These are phyloP conservation scores for Rafetus swinhoei DNA, from an alignment of 2,113 vertebrate species.

Conservation along the genomic window DNA sequence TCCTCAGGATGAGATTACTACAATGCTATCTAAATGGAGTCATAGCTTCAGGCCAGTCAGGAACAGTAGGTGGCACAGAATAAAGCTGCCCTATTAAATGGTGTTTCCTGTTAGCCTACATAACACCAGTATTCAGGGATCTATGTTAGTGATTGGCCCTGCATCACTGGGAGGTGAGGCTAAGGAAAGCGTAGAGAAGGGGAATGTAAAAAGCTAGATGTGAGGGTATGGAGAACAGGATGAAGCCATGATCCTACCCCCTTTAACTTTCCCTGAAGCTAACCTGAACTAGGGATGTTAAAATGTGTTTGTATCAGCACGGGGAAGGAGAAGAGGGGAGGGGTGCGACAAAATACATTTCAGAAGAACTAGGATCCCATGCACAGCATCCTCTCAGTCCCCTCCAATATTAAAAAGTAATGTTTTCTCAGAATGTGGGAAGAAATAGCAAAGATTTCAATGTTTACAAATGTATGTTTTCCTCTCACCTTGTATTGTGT, in stretches of 20 bases:
- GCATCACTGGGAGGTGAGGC: not conserved
- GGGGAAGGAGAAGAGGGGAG: not conserved
- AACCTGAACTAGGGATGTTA: too few relatives aligned
- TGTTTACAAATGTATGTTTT: not conserved
- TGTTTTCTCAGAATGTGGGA: not conserved
- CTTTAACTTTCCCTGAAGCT: not conserved
- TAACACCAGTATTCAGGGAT: too few relatives aligned
- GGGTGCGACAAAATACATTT: not conserved
- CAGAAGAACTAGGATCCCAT: not conserved
- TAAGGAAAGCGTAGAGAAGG: not conserved
- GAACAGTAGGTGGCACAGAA: not conserved
- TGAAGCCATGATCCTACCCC: not conserved
- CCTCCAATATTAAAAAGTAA: not conserved
- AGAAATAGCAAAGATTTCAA: not conserved
- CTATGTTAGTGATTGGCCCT: not conserved
- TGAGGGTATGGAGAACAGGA: not conserved
- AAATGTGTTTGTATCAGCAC: too few relatives aligned
- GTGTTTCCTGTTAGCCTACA: not conserved
- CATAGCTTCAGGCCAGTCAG: not conserved
- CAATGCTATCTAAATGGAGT: accelerated
- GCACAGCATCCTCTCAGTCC: not conserved
- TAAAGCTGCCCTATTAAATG: accelerated
- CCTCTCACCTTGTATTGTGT: not conserved
- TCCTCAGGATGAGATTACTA: not conserved
- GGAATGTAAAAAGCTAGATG: not conserved